Evolutionary conservation across 53 echinoderm and acorn worm genomes (phyloP).

Genomic region (Paracentrotus lividus): DNA sequence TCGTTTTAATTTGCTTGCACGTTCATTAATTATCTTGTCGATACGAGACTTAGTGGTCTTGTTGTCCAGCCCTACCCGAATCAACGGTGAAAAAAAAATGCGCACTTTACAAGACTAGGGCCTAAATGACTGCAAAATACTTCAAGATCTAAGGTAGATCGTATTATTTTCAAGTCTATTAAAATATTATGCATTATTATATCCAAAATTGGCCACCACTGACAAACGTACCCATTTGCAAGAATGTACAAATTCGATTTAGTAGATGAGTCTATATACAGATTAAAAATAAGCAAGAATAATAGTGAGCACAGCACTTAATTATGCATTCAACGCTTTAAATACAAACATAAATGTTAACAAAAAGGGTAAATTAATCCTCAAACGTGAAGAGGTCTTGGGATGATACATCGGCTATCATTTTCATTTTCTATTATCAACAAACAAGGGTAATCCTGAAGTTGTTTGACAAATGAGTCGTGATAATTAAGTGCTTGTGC

Average conservation of each 20-base stretch:
- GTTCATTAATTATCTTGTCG: constrained; percentile 17
- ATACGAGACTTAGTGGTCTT: neutral
- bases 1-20: constrained; percentile 39
- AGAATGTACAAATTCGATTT: too few relatives aligned
- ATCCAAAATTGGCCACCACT: neutral
- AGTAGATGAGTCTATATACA: too few relatives aligned
- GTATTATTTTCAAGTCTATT: too few relatives aligned
- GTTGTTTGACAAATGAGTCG: constrained; percentile 43
- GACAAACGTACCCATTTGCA: neutral
- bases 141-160: neutral
- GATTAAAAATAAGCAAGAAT: neutral
- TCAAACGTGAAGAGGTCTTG: neutral
- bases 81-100: neutral
- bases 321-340: neutral
- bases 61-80: neutral
- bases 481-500: constrained; percentile 37
- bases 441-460: constrained; percentile 22
- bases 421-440: neutral
- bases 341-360: neutral
- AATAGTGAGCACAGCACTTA: neutral
- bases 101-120: neutral
- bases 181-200: too few relatives aligned
- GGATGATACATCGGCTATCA: neutral
- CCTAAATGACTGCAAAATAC: neutral
- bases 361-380: neutral